Evolutionary conservation across 2,113 vertebrate species (phyloP), one percentile per base, ranked within the genome.

Genomic region (Salvelinus sp.): DNA sequence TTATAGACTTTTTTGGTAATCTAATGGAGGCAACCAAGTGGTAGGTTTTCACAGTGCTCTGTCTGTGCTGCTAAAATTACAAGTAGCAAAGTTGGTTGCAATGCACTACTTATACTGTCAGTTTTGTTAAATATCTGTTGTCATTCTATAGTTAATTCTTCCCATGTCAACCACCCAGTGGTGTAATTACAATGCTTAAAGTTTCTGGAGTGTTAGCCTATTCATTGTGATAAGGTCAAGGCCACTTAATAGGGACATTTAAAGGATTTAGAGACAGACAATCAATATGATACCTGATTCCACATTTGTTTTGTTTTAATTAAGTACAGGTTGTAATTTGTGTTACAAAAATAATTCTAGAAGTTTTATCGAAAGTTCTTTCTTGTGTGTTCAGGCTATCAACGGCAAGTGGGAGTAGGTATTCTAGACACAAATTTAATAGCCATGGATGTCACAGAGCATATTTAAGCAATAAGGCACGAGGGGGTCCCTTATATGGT

Each of bases 371-470:
- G 73, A 88, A 73, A 81, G 77, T 71, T 62, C 75, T 85, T 83
- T 85, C 70, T 82, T 83, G 73, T 84, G 64, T 70, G 16, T 33
- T 63, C 58, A 62, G 28, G 58, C 76, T 64, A 70, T 28, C 33
- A 60, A 65, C 30, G 10, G n/a, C 77, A 25, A 72, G 75, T 64
- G 81, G 76, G 47, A 77, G 67, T 6, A 13, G 68, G 73, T 78
- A 50, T 80, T 80, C 82, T 78, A 85, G 76, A 79, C 54, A 74
- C 54, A 86, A 47, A 87, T 87, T 84, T 84, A 87, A 86, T 89
- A 80, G 76, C 77, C 70, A 76, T 66, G 79, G 70, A 83, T 83
- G 86, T 84, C 77, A 84, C 57, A 2, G 70, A 63, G 38, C 10
- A 44, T 10, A 2, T 44, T 33, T 33, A 33, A 33, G 33, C 33